Percentiles rank a stretch among this genome's conserved stretches.
Evolutionary conservation across 2,797 vertebrate genomes (phyloP).

Genomic region (Lepilemur septentrionalis): DNA sequence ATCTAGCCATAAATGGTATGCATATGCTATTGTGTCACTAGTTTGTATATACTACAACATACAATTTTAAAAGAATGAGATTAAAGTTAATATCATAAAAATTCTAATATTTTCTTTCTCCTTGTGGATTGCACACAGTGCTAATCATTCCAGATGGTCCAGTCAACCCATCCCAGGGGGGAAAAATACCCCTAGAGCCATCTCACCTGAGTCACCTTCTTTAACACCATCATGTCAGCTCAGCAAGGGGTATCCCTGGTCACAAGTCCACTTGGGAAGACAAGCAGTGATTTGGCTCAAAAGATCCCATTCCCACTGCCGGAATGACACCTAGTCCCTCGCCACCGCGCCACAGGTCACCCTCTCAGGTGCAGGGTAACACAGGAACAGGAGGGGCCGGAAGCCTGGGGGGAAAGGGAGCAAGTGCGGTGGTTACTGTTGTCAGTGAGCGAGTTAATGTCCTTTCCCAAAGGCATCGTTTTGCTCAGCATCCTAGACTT

Average conservation of each 20-base stretch:
- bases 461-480: neutral
- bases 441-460: neutral
- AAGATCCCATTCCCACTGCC: neutral
- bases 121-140: neutral
- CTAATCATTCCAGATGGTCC: neutral
- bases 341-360: neutral
- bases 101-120: neutral
- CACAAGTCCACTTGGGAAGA: neutral
- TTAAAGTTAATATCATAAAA: neutral
- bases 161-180: neutral
- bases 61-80: neutral
- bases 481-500: neutral
- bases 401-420: neutral
- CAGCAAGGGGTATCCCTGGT: neutral
- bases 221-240: neutral
- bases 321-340: too few species aligned
- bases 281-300: neutral
- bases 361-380: neutral
- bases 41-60: neutral
- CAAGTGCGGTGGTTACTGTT: neutral
- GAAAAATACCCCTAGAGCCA: neutral
- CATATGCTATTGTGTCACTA: neutral
- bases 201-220: neutral
- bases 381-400: neutral
- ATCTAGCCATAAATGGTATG: neutral